Percentiles rank a stretch among this genome's conserved stretches.
These are phyloP conservation scores for Trichogramma evanescens DNA, from an alignment of 2,888 invertebrate species.

Conservation along the genomic window DNA sequence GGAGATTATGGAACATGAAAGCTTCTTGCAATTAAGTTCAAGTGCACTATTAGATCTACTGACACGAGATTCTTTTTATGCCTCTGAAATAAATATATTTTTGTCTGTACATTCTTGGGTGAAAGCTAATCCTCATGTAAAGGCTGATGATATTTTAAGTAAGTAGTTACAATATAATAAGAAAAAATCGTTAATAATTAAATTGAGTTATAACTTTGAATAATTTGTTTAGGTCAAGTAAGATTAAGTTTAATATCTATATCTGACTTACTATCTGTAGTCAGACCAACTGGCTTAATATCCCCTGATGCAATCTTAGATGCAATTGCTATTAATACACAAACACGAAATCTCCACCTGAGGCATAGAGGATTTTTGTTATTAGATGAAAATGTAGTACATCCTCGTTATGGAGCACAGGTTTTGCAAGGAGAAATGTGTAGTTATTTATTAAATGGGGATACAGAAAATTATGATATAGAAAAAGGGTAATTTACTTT, in stretches of 20 bases:
- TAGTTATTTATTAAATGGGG: conserved; percentile 81
- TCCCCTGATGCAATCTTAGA: conserved; percentile 87
- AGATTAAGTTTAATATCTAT: conserved; percentile 84
- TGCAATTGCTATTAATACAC: conserved; percentile 83
- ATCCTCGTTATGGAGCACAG: conserved; percentile 69
- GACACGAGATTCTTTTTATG: conserved; percentile 90
- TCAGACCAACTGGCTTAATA: conserved; percentile 79
- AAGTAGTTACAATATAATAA: conserved; percentile 10
- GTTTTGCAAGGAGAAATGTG: conserved; percentile 88
- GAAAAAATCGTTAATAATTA: conserved; percentile 35
- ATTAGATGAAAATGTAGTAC: conserved; percentile 89
- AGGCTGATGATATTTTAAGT: conserved; percentile 36
- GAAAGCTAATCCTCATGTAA: conserved; percentile 64
- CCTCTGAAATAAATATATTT: conserved; percentile 92
- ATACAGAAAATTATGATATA: conserved; percentile 80
- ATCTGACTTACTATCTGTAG: conserved; percentile 79
- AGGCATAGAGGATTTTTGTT: conserved; percentile 80
- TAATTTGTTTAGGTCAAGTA: conserved; percentile 35
- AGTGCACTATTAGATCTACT: conserved; percentile 78
- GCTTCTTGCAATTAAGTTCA: conserved; percentile 77
- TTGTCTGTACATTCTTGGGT: conserved; percentile 83
- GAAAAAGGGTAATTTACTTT: conserved; percentile 63
- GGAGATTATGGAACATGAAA: conserved; percentile 76
- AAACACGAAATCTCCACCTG: conserved; percentile 69
- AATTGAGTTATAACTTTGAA: conserved; percentile 1